phyloP scores from a whole-genome alignment of 2,113 vertebrate species.

The Rhinoptilus africanus region DNA sequence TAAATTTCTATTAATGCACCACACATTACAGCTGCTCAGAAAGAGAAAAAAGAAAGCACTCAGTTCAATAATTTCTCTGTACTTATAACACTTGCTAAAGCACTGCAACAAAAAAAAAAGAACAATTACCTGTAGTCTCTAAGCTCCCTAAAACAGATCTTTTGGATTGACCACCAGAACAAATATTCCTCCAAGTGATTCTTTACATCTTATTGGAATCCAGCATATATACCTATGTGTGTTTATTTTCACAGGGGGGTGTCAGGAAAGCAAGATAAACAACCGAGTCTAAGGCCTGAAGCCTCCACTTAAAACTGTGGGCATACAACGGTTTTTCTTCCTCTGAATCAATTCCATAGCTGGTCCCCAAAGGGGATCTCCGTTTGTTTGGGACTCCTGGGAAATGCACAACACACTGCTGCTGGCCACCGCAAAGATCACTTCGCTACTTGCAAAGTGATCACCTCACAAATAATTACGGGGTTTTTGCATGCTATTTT shows the following conservation, averaged over 20 bases:
- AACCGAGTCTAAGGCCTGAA: neutral
- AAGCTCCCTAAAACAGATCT: neutral
- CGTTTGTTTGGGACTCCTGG: neutral
- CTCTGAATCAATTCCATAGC: neutral
- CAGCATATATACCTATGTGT: accelerated
- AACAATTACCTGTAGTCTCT: too few relatives aligned
- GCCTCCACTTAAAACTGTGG: neutral
- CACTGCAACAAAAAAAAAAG: neutral
- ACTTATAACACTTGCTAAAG: neutral
- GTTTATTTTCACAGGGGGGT: neutral
- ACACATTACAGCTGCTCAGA: neutral
- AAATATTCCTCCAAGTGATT: neutral
- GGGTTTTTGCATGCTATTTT: neutral
- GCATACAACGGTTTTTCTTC: neutral
- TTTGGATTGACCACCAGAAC: neutral
- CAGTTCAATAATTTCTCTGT: neutral
- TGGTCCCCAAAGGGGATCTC: neutral
- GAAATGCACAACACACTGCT: neutral
- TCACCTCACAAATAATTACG: neutral
- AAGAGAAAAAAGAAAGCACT: neutral
- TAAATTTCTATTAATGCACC: neutral
- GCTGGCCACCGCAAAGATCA: neutral
- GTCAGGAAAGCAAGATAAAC: neutral
- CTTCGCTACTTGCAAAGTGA: neutral
- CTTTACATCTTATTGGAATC: neutral